phyloP scores from a whole-genome alignment of 2,113 vertebrate genomes.

The Daphoenositta chrysoptera region DNA sequence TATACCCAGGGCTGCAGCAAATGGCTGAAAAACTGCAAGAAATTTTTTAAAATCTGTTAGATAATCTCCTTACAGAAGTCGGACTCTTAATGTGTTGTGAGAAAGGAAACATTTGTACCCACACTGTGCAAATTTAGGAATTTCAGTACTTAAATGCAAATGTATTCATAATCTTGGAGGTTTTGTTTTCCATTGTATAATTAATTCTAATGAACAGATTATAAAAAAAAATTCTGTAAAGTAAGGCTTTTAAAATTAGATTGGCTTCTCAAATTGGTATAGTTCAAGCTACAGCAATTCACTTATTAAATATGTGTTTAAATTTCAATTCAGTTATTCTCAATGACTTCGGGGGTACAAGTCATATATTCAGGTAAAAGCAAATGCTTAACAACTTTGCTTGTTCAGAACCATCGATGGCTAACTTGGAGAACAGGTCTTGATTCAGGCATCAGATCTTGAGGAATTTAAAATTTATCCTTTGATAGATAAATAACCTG shows the following conservation, averaged over 20 bases:
- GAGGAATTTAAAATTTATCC: neutral
- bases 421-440: neutral
- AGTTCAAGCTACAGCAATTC: neutral
- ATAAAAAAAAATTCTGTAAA: neutral
- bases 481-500: constrained; percentile 25
- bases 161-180: neutral
- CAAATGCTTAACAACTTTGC: neutral
- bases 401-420: neutral
- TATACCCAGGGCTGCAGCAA: neutral
- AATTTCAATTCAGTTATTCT: neutral
- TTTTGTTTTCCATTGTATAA: neutral
- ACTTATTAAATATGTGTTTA: neutral
- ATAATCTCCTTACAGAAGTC: neutral
- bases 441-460: neutral
- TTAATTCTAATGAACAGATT: neutral
- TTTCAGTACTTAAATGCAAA: neutral
- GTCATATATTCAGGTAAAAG: neutral
- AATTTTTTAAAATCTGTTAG: neutral
- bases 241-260: neutral
- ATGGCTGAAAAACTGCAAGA: neutral
- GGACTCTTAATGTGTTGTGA: neutral
- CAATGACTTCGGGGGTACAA: neutral
- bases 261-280: neutral
- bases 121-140: neutral
- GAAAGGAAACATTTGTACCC: neutral